These are phyloP conservation scores for Budorcas taxicolor DNA, from an alignment of 2,113 vertebrate genomes.

Conservation along the genomic window DNA sequence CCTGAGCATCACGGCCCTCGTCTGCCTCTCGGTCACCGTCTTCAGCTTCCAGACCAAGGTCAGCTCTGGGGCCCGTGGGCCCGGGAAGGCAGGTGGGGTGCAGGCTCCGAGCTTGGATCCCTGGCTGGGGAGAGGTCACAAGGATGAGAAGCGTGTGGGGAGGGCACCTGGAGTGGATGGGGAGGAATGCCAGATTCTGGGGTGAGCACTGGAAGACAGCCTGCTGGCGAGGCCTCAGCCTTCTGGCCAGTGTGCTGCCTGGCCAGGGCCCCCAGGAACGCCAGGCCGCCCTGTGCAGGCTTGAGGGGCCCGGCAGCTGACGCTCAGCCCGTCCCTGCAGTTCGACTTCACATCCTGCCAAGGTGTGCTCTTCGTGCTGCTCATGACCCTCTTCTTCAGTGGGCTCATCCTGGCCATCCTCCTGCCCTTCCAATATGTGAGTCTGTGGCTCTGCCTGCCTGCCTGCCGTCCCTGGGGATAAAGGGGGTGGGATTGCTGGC, in stretches of 20 bases:
- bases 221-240: background rate
- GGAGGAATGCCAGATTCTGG: background rate
- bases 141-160: background rate
- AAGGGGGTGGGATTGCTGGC: background rate
- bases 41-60: slow-evolving; percentile 98
- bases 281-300: rapidly evolving
- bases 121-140: background rate
- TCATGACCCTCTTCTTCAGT: slow-evolving; percentile 88
- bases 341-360: slow-evolving; percentile 92
- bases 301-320: background rate
- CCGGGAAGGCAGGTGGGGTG: rapidly evolving
- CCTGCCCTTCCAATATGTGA: slow-evolving; percentile 90
- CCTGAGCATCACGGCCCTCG: slow-evolving; percentile 90
- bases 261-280: background rate
- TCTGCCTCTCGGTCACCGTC: slow-evolving; percentile 89
- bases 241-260: background rate
- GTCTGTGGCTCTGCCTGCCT: slow-evolving; percentile 52
- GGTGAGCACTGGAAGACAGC: rapidly evolving
- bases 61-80: background rate
- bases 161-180: background rate
- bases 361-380: slow-evolving; percentile 86
- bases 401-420: slow-evolving; percentile 86
- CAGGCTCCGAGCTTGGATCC: background rate
- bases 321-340: slow-evolving; percentile 66
- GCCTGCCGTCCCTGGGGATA: rapidly evolving